phyloP scores from a whole-genome alignment of 2,113 vertebrate species.

The Panthera leo region DNA sequence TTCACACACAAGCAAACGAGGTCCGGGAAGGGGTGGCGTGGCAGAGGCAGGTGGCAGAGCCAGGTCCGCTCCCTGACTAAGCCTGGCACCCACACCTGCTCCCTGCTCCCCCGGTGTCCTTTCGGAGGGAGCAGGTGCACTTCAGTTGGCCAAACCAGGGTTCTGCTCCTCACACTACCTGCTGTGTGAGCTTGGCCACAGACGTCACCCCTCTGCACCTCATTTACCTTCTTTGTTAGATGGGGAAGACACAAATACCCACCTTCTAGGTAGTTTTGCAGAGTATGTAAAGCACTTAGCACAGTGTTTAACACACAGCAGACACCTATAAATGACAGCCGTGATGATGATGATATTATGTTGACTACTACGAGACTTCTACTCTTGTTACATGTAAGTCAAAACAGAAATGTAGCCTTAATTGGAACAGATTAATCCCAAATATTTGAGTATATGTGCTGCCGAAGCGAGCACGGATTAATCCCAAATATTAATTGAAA shows the following conservation, averaged over 20 bases:
- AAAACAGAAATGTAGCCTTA: slow-evolving; percentile 51
- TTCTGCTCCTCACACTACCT: background rate
- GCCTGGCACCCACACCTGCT: background rate
- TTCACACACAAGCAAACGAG: background rate
- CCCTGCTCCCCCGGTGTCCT: background rate
- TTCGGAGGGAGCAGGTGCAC: background rate
- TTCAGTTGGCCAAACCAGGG: background rate
- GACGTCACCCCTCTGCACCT: background rate
- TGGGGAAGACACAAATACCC: background rate
- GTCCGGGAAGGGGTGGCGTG: background rate
- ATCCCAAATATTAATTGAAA: slow-evolving; percentile 26
- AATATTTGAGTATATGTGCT: background rate
- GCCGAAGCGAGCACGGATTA: background rate
- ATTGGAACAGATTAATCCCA: slow-evolving; percentile 30
- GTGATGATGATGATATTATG: background rate
- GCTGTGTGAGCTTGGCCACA: background rate
- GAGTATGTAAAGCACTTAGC: background rate
- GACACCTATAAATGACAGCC: background rate
- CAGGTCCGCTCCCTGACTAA: background rate
- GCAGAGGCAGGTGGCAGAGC: background rate
- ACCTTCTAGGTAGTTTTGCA: background rate
- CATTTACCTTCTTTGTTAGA: background rate
- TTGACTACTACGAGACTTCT: background rate
- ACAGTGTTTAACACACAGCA: background rate
- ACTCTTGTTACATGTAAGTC: background rate